These are phyloP conservation scores for Heliconius nattereri DNA, from an alignment of 1,140 invertebrate species.

Conservation along the genomic window DNA sequence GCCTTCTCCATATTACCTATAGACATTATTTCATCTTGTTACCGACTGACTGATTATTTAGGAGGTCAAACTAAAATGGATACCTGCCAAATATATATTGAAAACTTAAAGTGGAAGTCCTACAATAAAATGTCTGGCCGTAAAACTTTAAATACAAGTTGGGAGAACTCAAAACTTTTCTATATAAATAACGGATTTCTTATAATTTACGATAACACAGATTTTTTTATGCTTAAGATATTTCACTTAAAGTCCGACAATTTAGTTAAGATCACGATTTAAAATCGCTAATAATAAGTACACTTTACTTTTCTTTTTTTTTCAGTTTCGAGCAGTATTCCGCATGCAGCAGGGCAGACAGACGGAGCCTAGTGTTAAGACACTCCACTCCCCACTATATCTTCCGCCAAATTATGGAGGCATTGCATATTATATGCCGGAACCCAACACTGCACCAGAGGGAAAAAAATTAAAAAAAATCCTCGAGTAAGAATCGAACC, in stretches of 20 bases:
- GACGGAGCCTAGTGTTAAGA: no score
- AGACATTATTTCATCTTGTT: neutral
- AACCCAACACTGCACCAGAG: no score
- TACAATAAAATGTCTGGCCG: constrained; percentile 6
- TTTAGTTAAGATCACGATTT: neutral
- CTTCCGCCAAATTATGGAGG: no score
- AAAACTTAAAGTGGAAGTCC: neutral
- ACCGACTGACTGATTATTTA: constrained; percentile 1
- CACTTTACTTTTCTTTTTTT: no score
- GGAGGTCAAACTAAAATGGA: constrained; percentile 20
- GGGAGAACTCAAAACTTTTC: constrained; percentile 5
- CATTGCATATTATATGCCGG: no score
- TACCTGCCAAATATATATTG: constrained; percentile 24
- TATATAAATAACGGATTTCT: constrained; percentile 4
- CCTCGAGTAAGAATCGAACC: no score
- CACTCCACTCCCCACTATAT: no score
- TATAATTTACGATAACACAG: neutral
- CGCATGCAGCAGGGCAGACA: no score
- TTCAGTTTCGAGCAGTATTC: no score
- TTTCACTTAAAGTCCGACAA: neutral
- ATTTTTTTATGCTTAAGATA: neutral
- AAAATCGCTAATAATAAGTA: no score
- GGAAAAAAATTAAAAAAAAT: no score
- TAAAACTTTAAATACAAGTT: constrained; percentile 1
- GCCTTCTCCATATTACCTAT: neutral